A percentile compares a stretch with the other conserved stretches of the same genome.
These are phyloP conservation scores for Stichodactyla mertensii DNA, from an alignment of 64 coral and sea anemone species.

Conservation along the genomic window DNA sequence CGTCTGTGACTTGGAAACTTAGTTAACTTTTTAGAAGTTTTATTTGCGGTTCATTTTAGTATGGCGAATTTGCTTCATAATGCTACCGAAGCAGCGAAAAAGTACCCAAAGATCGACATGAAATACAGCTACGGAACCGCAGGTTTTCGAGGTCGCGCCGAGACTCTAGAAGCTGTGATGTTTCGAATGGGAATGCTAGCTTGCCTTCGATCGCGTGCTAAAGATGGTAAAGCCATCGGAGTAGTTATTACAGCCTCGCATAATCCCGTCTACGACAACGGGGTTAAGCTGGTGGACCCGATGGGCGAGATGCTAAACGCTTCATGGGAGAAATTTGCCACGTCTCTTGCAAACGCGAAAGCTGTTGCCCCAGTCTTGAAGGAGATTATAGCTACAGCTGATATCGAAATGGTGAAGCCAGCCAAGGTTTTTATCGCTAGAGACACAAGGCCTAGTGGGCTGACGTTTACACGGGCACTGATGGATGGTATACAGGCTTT, in stretches of 20 bases:
- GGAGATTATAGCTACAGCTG: slow-evolving; percentile 29
- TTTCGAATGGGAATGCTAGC: slow-evolving; percentile 96
- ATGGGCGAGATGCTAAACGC: slow-evolving; percentile 91
- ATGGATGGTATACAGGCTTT: slow-evolving; percentile 76
- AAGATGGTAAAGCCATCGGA: slow-evolving; percentile 67
- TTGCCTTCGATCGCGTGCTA: slow-evolving; percentile 74
- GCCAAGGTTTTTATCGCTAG: slow-evolving; percentile 72
- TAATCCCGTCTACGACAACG: slow-evolving; percentile 90
- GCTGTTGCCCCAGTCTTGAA: slow-evolving; percentile 42
- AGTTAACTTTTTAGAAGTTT: background rate
- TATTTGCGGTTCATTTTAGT: background rate
- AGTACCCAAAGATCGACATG: slow-evolving; percentile 67
- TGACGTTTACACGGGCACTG: slow-evolving; percentile 53
- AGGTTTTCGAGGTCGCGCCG: slow-evolving; percentile 68
- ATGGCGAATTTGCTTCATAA: slow-evolving; percentile 69
- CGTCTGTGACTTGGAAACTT: background rate
- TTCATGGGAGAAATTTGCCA: slow-evolving; percentile 90
- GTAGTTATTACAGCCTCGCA: slow-evolving; percentile 93
- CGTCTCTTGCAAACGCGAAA: slow-evolving; percentile 74
- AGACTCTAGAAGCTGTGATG: slow-evolving; percentile 80
- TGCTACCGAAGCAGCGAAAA: slow-evolving; percentile 43
- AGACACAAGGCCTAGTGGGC: slow-evolving; percentile 85
- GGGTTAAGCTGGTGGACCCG: slow-evolving; percentile 93
- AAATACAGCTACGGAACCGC: slow-evolving; percentile 94
- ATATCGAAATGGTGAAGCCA: slow-evolving; percentile 44